Conservation (phyloP, 2,888 invertebrate genomes). For the Fissipunctia ypsillon region DNA sequence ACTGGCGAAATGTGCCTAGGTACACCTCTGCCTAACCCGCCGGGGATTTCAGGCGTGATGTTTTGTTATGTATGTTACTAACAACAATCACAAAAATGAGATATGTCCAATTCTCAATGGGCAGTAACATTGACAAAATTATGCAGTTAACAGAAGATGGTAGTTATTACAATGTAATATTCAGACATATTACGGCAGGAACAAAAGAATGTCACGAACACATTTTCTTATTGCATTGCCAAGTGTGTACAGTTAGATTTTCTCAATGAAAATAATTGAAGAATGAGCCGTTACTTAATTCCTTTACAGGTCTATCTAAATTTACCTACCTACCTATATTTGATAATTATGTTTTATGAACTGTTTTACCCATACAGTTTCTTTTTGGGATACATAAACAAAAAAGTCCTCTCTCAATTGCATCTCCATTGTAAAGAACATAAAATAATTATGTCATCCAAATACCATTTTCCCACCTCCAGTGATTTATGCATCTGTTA, state of each 20-base stretch:
- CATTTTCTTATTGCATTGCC: not conserved
- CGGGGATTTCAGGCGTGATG: no score
- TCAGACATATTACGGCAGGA: not conserved
- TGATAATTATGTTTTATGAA: no score
- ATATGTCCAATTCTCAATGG: not conserved
- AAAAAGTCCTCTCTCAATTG: not conserved
- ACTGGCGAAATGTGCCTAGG: no score
- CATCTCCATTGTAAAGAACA: not conserved
- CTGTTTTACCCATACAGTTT: not conserved
- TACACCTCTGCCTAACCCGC: no score
- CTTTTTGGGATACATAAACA: not conserved
- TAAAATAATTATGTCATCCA: not conserved
- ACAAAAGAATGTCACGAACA: not conserved
- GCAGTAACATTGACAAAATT: not conserved
- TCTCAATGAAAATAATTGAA: not conserved
- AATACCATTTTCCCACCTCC: no score
- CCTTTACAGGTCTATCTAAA: no score
- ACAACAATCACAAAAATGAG: not conserved
- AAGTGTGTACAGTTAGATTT: not conserved
- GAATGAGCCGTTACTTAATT: no score
- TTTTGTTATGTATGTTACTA: no score
- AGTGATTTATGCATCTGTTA: no score
- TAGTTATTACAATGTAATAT: not conserved
- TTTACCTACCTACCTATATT: no score
- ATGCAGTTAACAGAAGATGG: not conserved